phyloP scores from a whole-genome alignment of 2,888 invertebrate species.

The Napeogenes inachia region DNA sequence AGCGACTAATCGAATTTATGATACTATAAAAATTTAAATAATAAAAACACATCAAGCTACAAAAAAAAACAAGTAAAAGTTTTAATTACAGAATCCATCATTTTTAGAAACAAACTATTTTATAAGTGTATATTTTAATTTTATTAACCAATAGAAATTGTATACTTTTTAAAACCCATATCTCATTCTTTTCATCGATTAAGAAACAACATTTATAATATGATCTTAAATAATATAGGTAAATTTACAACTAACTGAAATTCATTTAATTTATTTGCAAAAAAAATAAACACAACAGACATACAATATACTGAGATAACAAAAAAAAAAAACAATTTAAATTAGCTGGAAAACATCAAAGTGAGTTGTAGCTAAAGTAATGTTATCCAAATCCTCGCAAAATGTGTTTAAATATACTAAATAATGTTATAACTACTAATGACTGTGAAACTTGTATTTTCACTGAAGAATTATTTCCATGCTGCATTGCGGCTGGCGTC shows the following conservation, averaged over 20 bases:
- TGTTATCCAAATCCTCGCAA: slow-evolving; percentile 61
- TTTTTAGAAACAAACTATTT: no score
- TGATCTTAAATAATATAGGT: no score
- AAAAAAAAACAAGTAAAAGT: not conserved
- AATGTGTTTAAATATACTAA: slow-evolving; percentile 40
- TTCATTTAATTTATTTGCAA: no score
- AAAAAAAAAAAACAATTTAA: not conserved
- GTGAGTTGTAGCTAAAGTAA: slow-evolving; percentile 5
- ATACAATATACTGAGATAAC: no score
- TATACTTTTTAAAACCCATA: no score
- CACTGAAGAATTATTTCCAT: slow-evolving; percentile 76
- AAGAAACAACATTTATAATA: no score
- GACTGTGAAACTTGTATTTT: slow-evolving; percentile 38
- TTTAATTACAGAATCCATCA: no score
- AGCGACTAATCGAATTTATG: not conserved
- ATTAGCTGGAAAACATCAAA: slow-evolving; percentile 27
- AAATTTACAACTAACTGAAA: no score
- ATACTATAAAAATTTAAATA: not conserved
- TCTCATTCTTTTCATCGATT: no score
- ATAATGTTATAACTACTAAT: slow-evolving; percentile 39
- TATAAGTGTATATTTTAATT: no score
- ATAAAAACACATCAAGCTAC: not conserved
- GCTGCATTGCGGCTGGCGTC: slow-evolving; percentile 85
- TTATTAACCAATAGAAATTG: no score
- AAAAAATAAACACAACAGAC: no score